A percentile compares a stretch with the other conserved stretches of the same genome.
These are phyloP conservation scores for Lophotis ruficrista DNA, from an alignment of 2,113 vertebrate species.

Conservation along the genomic window DNA sequence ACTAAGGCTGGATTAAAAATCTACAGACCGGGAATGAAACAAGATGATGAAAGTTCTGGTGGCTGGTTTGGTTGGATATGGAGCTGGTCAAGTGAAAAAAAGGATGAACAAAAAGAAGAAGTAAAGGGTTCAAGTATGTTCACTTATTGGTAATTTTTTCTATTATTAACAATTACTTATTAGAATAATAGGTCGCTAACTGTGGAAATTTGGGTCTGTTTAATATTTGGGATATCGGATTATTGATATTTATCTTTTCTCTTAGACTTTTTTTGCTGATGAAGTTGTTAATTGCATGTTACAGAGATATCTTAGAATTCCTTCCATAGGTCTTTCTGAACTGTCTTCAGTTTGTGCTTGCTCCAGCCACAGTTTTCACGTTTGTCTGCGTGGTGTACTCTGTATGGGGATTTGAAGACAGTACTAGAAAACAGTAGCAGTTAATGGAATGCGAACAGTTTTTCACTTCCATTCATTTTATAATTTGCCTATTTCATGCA, in stretches of 20 bases:
- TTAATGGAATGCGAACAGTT: neutral
- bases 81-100: slow-evolving; percentile 82
- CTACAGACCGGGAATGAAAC: slow-evolving; percentile 86
- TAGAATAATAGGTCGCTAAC: neutral
- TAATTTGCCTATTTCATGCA: neutral
- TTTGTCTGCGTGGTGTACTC: neutral
- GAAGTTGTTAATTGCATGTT: neutral
- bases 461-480: neutral
- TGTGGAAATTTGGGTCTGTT: neutral
- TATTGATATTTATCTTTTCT: neutral
- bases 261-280: neutral
- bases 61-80: slow-evolving; percentile 95
- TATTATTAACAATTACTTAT: neutral
- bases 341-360: neutral
- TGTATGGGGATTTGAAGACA: neutral
- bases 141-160: neutral
- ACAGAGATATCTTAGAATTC: neutral
- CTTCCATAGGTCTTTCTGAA: neutral
- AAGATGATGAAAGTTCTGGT: slow-evolving; percentile 86
- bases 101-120: slow-evolving; percentile 71
- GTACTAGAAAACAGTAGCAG: neutral
- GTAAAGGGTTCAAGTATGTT: slow-evolving; percentile 84
- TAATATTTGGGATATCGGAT: neutral
- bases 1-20: slow-evolving; percentile 89
- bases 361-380: neutral